Evolutionary conservation across 1,140 invertebrate species (phyloP).

Genomic region (Cydia fagiglandana): DNA sequence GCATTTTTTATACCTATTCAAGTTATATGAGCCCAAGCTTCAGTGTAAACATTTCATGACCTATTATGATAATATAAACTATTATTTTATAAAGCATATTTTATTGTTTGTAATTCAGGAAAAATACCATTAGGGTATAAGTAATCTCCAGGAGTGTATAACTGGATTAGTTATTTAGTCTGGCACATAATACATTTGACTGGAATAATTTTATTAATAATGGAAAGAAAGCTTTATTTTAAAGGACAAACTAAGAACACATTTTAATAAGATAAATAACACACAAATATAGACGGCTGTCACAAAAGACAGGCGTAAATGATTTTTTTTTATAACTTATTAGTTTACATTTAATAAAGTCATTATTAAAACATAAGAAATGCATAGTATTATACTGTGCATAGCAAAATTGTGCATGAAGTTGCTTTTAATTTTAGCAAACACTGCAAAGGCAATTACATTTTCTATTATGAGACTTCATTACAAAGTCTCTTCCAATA

Average conservation of each 20-base stretch:
- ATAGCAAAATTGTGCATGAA: slow-evolving; percentile 55
- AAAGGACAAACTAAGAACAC: slow-evolving; percentile 32
- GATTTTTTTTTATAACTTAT: not conserved
- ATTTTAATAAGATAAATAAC: slow-evolving; percentile 39
- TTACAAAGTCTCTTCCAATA: slow-evolving; percentile 15
- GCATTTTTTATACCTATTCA: not conserved
- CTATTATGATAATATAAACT: not conserved
- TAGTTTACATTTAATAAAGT: not conserved
- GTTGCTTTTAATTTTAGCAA: slow-evolving; percentile 36
- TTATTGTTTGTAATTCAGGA: not conserved
- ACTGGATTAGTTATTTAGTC: not conserved
- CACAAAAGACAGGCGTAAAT: slow-evolving; percentile 38
- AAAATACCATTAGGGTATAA: not conserved
- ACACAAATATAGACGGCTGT: slow-evolving; percentile 42
- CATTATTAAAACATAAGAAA: slow-evolving; percentile 35
- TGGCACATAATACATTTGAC: slow-evolving; percentile 42
- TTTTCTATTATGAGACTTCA: not conserved
- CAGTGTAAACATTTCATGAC: not conserved
- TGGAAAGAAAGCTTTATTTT: slow-evolving; percentile 7
- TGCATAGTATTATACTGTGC: slow-evolving; percentile 51
- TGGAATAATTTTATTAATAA: not conserved
- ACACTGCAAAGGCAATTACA: slow-evolving; percentile 31
- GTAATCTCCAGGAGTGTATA: not conserved
- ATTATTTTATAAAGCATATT: not conserved
- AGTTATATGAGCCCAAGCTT: not conserved